A percentile compares a stretch with the other conserved stretches of the same genome.
Evolutionary conservation across 2,797 vertebrate genomes (phyloP).

Genomic region (Pangasius macronema): DNA sequence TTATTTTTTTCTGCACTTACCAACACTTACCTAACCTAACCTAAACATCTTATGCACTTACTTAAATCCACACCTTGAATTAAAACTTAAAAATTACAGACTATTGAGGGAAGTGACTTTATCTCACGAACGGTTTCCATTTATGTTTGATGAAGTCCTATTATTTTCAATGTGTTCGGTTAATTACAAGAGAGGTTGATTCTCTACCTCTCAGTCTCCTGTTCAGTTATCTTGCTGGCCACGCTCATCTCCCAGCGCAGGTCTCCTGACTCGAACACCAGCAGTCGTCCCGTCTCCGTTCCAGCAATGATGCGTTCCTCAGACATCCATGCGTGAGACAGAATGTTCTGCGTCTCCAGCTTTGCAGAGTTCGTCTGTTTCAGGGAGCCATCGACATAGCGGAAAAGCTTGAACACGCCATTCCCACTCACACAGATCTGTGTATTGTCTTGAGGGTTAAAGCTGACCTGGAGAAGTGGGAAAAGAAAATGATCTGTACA

Average conservation of each 20-base stretch:
- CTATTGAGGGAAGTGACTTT: no score
- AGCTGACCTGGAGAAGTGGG: constrained; percentile 81
- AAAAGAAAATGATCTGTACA: neutral
- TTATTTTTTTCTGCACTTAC: neutral
- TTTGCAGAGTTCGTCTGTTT: constrained; percentile 84
- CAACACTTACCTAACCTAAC: no score
- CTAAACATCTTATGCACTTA: neutral
- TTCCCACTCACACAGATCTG: constrained; percentile 87
- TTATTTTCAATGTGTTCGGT: no score
- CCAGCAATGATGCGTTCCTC: constrained; percentile 81
- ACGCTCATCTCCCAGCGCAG: constrained; percentile 78
- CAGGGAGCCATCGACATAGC: constrained; percentile 81
- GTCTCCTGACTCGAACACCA: constrained; percentile 84
- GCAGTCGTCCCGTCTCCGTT: constrained; percentile 83
- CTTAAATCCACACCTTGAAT: neutral
- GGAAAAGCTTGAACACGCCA: constrained; percentile 85
- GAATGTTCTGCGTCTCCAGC: constrained; percentile 79
- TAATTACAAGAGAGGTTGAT: neutral
- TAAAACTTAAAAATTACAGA: neutral
- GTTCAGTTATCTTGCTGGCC: constrained; percentile 33
- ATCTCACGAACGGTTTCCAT: no score
- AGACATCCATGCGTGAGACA: constrained; percentile 87
- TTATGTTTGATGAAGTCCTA: no score
- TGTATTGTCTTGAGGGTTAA: constrained; percentile 85
- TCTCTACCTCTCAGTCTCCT: constrained; percentile 63